phyloP scores from a whole-genome alignment of 2,113 vertebrate species.

The Eleginops maclovinus region DNA sequence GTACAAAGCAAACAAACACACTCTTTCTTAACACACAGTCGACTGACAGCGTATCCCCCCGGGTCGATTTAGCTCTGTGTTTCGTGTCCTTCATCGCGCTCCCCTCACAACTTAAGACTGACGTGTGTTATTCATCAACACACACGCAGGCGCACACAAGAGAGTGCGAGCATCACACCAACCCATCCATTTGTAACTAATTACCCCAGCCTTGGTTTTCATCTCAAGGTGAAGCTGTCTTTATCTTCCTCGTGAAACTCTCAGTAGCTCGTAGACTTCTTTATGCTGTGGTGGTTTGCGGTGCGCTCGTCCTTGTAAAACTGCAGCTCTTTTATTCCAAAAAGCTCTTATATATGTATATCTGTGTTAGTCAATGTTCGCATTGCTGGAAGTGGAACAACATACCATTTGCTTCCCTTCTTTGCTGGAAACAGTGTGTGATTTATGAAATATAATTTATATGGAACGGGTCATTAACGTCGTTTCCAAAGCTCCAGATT shows the following conservation, averaged over 20 bases:
- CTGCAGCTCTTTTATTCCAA: not conserved
- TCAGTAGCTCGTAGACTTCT: constrained; percentile 17
- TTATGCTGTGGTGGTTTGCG: constrained; percentile 16
- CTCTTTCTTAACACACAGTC: constrained; percentile 19
- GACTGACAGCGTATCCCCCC: constrained; percentile 43
- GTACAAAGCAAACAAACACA: constrained; percentile 16
- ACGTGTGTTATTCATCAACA: constrained; percentile 50
- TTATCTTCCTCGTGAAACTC: constrained; percentile 45
- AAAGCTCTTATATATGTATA: not conserved
- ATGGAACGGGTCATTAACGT: constrained; percentile 22
- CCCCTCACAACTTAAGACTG: constrained; percentile 53
- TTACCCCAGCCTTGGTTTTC: constrained; percentile 66
- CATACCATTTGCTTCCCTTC: constrained; percentile 5
- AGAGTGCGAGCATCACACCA: constrained; percentile 69
- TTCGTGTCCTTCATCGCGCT: constrained; percentile 75
- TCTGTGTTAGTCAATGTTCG: not conserved
- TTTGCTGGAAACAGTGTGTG: not conserved
- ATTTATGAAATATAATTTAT: constrained; percentile 10
- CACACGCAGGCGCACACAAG: constrained; percentile 38
- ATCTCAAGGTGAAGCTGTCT: constrained; percentile 74
- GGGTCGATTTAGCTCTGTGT: constrained; percentile 65
- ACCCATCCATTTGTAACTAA: constrained; percentile 74
- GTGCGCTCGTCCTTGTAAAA: not conserved
- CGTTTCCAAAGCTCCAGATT: constrained; percentile 10
- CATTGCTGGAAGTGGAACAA: not conserved